Evolutionary conservation across 2,113 vertebrate genomes (phyloP).

Genomic region (Leiothrix lutea): DNA sequence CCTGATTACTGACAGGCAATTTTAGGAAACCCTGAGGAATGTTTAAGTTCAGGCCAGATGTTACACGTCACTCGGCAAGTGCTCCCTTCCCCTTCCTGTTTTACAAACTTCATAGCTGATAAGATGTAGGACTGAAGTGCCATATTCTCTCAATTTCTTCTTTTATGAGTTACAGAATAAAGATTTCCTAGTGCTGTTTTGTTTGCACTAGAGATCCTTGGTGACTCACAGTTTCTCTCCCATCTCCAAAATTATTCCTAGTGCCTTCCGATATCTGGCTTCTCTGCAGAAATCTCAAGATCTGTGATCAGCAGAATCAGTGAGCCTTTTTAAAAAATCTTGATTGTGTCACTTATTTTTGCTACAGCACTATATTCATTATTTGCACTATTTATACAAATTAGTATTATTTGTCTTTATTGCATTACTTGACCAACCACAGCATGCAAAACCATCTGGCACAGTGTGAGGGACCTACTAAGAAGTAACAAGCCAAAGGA

Average conservation of each 20-base stretch:
- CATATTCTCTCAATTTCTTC: neutral
- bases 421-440: neutral
- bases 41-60: constrained; percentile 22
- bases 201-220: neutral
- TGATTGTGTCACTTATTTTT: neutral
- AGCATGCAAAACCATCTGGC: neutral
- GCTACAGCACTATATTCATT: neutral
- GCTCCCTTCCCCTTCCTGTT: constrained; percentile 16
- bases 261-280: neutral
- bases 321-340: neutral
- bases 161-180: neutral
- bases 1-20: neutral
- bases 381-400: neutral
- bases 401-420: neutral
- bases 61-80: neutral
- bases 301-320: neutral
- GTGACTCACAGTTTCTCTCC: neutral
- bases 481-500: neutral
- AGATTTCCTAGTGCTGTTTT: neutral
- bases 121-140: neutral
- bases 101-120: neutral
- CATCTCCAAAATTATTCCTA: neutral
- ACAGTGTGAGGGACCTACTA: accelerated
- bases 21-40: neutral
- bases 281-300: neutral